These are phyloP conservation scores for Hucho hucho DNA, from an alignment of 2,113 vertebrate species.

Conservation along the genomic window DNA sequence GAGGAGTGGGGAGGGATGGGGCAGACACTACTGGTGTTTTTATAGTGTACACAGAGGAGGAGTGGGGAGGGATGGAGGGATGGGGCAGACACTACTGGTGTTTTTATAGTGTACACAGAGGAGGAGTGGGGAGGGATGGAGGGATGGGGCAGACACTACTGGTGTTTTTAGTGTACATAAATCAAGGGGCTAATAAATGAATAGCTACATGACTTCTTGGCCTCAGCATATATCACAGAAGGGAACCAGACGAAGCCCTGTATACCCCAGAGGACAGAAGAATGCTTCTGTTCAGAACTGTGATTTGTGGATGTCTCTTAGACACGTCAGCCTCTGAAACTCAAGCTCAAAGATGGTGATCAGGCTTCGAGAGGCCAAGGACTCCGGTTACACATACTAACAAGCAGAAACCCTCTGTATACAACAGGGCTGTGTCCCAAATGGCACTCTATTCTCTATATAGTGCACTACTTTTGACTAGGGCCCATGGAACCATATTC, in stretches of 20 bases:
- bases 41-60: too few species aligned
- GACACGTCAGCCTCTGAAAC: constrained; percentile 43
- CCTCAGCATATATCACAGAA: constrained; percentile 70
- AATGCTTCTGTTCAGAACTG: constrained; percentile 77
- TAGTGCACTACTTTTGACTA: too few species aligned
- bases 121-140: too few species aligned
- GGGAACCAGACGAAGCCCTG: constrained; percentile 65
- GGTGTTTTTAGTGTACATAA: constrained; percentile 78
- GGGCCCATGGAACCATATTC: too few species aligned
- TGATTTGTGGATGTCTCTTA: constrained; percentile 71
- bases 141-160: too few species aligned
- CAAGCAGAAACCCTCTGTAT: constrained; percentile 3
- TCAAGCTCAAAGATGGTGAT: constrained; percentile 23
- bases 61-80: too few species aligned
- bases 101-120: constrained; percentile 70
- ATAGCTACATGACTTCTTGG: constrained; percentile 77
- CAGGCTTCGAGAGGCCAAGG: constrained; percentile 23
- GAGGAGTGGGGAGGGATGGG: too few species aligned
- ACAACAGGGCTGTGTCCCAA: not conserved
- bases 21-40: too few species aligned
- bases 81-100: too few species aligned
- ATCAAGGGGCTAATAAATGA: constrained; percentile 83
- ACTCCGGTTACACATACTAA: constrained; percentile 13
- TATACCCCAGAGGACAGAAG: constrained; percentile 74
- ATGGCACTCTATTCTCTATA: too few species aligned